Evolutionary conservation across 2,888 invertebrate species (phyloP).

Genomic region (Timema cristinae): DNA sequence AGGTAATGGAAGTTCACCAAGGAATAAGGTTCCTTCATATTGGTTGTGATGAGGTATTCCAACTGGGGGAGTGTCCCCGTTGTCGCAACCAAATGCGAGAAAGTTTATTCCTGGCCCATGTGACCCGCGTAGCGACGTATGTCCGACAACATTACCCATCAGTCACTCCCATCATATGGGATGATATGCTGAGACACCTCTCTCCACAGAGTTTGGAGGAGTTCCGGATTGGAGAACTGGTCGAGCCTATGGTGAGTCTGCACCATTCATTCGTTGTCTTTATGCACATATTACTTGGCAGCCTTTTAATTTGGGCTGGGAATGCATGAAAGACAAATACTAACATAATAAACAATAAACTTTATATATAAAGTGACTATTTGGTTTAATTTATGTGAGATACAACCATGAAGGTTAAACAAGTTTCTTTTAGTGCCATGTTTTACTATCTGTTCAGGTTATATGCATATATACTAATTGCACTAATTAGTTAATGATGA

Average conservation of each 20-base stretch:
- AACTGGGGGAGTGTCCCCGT: slow-evolving; percentile 62
- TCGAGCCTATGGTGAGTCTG: slow-evolving; percentile 63
- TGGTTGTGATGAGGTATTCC: slow-evolving; percentile 71
- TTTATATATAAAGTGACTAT: too few relatives aligned
- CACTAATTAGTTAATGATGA: too few relatives aligned
- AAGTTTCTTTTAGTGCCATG: too few relatives aligned
- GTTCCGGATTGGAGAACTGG: slow-evolving; percentile 59
- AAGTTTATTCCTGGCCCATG: slow-evolving; percentile 60
- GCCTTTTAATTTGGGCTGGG: too few relatives aligned
- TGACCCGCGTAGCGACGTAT: slow-evolving; percentile 55
- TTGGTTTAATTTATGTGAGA: too few relatives aligned
- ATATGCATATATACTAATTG: too few relatives aligned
- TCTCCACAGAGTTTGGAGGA: slow-evolving; percentile 56
- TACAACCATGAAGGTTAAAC: too few relatives aligned
- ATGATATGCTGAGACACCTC: slow-evolving; percentile 71
- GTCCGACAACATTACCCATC: slow-evolving; percentile 52
- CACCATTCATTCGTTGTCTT: too few relatives aligned
- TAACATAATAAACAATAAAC: too few relatives aligned
- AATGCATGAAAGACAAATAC: too few relatives aligned
- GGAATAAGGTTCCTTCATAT: slow-evolving; percentile 58
- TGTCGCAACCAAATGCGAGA: slow-evolving; percentile 53
- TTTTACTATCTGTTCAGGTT: too few relatives aligned
- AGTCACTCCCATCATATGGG: slow-evolving; percentile 68
- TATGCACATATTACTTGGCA: too few relatives aligned
- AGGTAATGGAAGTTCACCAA: slow-evolving; percentile 43